phyloP scores from a whole-genome alignment of 2,888 invertebrate genomes.

The Phyto melanocephala region DNA sequence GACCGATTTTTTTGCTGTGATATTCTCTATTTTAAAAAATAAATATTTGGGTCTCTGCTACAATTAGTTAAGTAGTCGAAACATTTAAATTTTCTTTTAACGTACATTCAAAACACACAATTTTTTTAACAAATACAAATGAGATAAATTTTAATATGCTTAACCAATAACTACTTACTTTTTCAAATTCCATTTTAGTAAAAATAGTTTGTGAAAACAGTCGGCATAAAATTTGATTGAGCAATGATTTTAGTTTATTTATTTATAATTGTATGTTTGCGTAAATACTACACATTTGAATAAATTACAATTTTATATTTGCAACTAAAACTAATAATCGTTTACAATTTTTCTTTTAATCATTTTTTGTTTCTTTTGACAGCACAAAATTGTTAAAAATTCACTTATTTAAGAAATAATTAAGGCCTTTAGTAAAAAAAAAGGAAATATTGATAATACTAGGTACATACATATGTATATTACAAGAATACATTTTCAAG shows the following conservation, averaged over 20 bases:
- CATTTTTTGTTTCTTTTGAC: neutral
- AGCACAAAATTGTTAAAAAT: neutral
- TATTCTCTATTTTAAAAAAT: too few species aligned
- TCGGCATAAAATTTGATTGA: too few species aligned
- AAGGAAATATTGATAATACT: conserved; percentile 40
- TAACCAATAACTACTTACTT: neutral
- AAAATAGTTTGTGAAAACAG: neutral
- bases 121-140: too few species aligned
- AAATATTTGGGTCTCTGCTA: too few species aligned
- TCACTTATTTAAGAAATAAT: conserved; percentile 50
- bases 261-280: conserved; percentile 13
- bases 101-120: too few species aligned
- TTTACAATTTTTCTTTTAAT: too few species aligned
- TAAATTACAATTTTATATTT: conserved; percentile 17
- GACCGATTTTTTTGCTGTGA: too few species aligned
- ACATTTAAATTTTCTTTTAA: too few species aligned
- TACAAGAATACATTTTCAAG: conserved; percentile 33
- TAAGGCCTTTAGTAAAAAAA: conserved; percentile 50
- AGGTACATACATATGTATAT: conserved; percentile 22
- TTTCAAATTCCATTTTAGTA: neutral
- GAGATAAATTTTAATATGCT: neutral
- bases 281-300: conserved; percentile 5
- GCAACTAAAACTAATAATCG: conserved; percentile 41
- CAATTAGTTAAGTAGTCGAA: too few species aligned
- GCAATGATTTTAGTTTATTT: conserved; percentile 47